A percentile compares a stretch with the other conserved stretches of the same genome.
These are phyloP conservation scores for Drosophila nigromelanica DNA, from an alignment of 1,140 invertebrate species.

Conservation along the genomic window DNA sequence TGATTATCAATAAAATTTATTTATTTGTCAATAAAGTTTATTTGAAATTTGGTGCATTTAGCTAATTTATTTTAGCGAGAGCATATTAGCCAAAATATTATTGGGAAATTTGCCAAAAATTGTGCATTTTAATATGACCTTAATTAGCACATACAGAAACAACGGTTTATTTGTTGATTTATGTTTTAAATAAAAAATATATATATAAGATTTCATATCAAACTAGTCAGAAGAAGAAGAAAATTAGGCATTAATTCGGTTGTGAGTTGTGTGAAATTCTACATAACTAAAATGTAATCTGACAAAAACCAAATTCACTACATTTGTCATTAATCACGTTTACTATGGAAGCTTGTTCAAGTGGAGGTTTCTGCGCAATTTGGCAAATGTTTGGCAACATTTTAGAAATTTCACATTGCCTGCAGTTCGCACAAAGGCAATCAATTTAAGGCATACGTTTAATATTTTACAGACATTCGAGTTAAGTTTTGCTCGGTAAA, in stretches of 20 bases:
- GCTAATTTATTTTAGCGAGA: neutral
- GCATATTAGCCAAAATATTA: neutral
- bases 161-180: neutral
- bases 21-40: neutral
- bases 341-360: conserved; percentile 39
- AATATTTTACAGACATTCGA: conserved; percentile 16
- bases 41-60: neutral
- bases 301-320: conserved; percentile 24
- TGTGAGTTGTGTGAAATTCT: too few species aligned
- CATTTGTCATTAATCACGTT: conserved; percentile 44
- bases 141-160: neutral
- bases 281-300: conserved; percentile 9
- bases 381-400: conserved; percentile 38
- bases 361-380: conserved; percentile 20
- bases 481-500: conserved; percentile 32
- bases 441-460: conserved; percentile 31
- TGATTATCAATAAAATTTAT: too few species aligned
- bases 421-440: conserved; percentile 7
- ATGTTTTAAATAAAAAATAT: too few species aligned
- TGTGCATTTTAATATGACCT: neutral
- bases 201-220: too few species aligned
- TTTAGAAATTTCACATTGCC: conserved; percentile 21
- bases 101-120: neutral
- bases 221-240: too few species aligned
- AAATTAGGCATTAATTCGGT: too few species aligned